phyloP scores from a whole-genome alignment of 2,888 invertebrate species.

The Netelia inedita region DNA sequence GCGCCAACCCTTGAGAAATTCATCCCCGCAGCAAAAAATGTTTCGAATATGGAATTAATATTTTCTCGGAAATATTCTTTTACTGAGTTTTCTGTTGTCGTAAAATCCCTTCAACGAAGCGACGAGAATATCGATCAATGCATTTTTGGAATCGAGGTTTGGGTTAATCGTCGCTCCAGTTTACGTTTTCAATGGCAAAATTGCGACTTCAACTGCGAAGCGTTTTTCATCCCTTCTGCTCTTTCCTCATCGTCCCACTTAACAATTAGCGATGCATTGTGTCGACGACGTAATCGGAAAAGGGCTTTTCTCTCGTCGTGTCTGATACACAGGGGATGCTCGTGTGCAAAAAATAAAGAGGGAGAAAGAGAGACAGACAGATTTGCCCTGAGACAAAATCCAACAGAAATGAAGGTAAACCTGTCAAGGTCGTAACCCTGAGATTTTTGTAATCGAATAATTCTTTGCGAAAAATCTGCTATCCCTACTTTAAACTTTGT shows the following conservation, averaged over 20 bases:
- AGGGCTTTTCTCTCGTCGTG: slow-evolving; percentile 48
- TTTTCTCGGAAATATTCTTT: too few species aligned
- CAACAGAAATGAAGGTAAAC: slow-evolving; percentile 55
- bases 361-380: slow-evolving; percentile 8
- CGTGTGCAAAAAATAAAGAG: slow-evolving; percentile 11
- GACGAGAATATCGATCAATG: slow-evolving; percentile 6
- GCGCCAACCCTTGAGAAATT: not conserved
- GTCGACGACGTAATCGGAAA: slow-evolving; percentile 70
- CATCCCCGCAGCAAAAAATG: not conserved
- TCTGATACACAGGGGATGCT: slow-evolving; percentile 33
- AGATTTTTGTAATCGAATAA: slow-evolving; percentile 31
- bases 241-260: slow-evolving; percentile 60
- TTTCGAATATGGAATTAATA: not conserved
- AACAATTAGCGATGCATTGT: slow-evolving; percentile 77
- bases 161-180: slow-evolving; percentile 47
- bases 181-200: slow-evolving; percentile 55
- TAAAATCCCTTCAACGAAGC: not conserved
- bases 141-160: slow-evolving; percentile 27
- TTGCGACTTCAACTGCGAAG: slow-evolving; percentile 46
- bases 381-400: slow-evolving; percentile 33
- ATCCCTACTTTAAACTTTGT: not conserved
- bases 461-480: not conserved
- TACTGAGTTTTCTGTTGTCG: too few species aligned
- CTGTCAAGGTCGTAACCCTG: slow-evolving; percentile 69
- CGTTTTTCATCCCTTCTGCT: slow-evolving; percentile 24